Evolutionary conservation across 2,888 invertebrate genomes (phyloP), one percentile per base, ranked within the genome.

Genomic region (Trichopoda pennipes): DNA sequence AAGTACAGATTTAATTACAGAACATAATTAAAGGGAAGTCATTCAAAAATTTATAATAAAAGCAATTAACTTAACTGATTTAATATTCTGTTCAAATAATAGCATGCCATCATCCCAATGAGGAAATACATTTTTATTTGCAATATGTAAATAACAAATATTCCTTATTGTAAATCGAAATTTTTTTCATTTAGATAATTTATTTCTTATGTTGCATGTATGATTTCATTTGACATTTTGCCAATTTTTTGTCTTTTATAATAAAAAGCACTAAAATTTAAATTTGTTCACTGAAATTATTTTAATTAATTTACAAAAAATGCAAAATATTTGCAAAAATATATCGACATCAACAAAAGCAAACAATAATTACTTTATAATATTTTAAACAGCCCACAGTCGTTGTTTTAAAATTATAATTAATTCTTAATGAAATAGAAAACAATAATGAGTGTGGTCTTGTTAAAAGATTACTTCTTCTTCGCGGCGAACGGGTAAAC

Each of bases 111-210:
- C 47, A 69, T 10, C 47, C 47, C 17, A 21, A 51, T 19, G 53
- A 63, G 73, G 44, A 63, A 73, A 73, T 53, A 63, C 21, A 63
- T 21, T 53, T 61, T 32, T 53, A 16, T 55, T 38, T 9, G 28
- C 53, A 16, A 23, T 55, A 44, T 28, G n/a, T 56, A 69, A 69
- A 69, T 69, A 44, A 16, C 9, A 35, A 21, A 8, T 42, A 61
- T 42, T 42, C 28, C 55, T 44, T 69, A 4, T 28, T 19, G 17
- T 51, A 35, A 9, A 58, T 17, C 53, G 28, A 21, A 21, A 51
- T 64, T 49, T 9, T n/a, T 10, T 19, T 47, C 32, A 53, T 7
- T 35, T 8, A 55, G 28, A 47, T 74, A 35, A 73, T 47, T 63
- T 73, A 16, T 55, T 63, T 56, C 8, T 32, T 4, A 32, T 21